Percentiles rank a stretch among this genome's conserved stretches.
Conservation (phyloP, 2,888 invertebrate species). For the Dioctria rufipes region DNA sequence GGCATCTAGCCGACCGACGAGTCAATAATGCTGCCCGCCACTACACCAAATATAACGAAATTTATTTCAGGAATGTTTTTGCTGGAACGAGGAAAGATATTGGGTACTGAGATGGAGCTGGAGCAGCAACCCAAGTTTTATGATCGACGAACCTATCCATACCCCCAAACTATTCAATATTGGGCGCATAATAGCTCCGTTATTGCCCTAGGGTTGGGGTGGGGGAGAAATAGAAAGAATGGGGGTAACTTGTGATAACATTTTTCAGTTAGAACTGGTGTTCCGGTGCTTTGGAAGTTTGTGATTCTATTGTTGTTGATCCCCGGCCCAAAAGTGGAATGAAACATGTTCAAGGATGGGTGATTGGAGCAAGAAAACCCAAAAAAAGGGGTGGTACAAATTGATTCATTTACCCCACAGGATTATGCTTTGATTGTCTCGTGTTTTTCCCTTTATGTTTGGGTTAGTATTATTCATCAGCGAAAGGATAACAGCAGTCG, state of each 20-base stretch:
- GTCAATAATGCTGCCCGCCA: slow-evolving; percentile 44
- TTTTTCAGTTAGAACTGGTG: slow-evolving; percentile 52
- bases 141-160: slow-evolving; percentile 36
- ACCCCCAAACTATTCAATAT: not conserved
- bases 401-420: slow-evolving; percentile 53
- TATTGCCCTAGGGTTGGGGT: slow-evolving; percentile 19
- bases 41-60: slow-evolving; percentile 44
- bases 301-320: slow-evolving; percentile 49
- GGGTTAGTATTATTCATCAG: slow-evolving; percentile 5
- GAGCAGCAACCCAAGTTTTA: slow-evolving; percentile 29
- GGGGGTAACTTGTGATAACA: slow-evolving; percentile 37
- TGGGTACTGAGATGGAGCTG: not conserved
- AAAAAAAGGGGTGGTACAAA: slow-evolving; percentile 53
- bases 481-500: slow-evolving; percentile 22
- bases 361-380: slow-evolving; percentile 42
- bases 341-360: slow-evolving; percentile 28
- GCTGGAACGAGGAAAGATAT: not conserved
- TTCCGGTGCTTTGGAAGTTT: slow-evolving; percentile 43
- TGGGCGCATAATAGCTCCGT: slow-evolving; percentile 27
- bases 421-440: slow-evolving; percentile 39
- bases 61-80: slow-evolving; percentile 37
- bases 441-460: slow-evolving; percentile 12
- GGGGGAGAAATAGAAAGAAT: not conserved
- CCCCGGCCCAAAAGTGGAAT: slow-evolving; percentile 10
- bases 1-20: slow-evolving; percentile 32